Percentiles rank a stretch among this genome's conserved stretches.
Evolutionary conservation across 2,797 vertebrate genomes (phyloP).

Genomic region (Sebastiscus tertius): DNA sequence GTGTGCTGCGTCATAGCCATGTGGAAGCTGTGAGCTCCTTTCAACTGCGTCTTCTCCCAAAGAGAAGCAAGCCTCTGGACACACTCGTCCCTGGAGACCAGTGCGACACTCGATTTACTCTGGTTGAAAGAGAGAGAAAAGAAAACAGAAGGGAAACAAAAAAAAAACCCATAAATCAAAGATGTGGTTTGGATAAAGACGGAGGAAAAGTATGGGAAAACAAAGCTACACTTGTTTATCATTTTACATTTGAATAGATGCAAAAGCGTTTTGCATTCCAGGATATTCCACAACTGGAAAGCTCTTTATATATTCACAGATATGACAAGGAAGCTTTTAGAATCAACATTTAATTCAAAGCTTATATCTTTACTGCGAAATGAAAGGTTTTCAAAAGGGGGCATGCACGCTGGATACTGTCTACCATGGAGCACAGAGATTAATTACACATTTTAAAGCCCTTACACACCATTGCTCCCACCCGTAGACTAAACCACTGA

Average conservation of each 20-base stretch:
- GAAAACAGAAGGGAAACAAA: not conserved
- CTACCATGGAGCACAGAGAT: no score
- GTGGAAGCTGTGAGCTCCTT: slow-evolving; percentile 89
- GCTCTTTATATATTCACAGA: not conserved
- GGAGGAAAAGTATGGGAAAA: not conserved
- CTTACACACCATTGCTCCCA: no score
- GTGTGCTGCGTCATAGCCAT: slow-evolving; percentile 88
- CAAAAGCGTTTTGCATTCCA: not conserved
- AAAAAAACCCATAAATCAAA: not conserved
- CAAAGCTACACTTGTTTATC: not conserved
- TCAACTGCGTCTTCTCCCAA: slow-evolving; percentile 91
- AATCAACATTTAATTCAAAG: not conserved
- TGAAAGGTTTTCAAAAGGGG: not conserved
- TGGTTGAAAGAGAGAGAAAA: slow-evolving; percentile 54
- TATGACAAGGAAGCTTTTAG: not conserved
- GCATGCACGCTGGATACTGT: fast-evolving
- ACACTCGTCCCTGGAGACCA: slow-evolving; percentile 83
- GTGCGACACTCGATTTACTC: slow-evolving; percentile 87
- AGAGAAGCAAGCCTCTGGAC: slow-evolving; percentile 87
- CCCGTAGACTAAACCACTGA: no score
- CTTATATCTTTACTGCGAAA: not conserved
- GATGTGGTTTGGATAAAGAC: not conserved
- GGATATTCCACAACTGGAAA: not conserved
- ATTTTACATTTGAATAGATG: slow-evolving; percentile 3
- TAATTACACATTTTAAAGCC: no score